phyloP scores from a whole-genome alignment of 2,888 invertebrate genomes.

The Himalopsyche anomala region DNA sequence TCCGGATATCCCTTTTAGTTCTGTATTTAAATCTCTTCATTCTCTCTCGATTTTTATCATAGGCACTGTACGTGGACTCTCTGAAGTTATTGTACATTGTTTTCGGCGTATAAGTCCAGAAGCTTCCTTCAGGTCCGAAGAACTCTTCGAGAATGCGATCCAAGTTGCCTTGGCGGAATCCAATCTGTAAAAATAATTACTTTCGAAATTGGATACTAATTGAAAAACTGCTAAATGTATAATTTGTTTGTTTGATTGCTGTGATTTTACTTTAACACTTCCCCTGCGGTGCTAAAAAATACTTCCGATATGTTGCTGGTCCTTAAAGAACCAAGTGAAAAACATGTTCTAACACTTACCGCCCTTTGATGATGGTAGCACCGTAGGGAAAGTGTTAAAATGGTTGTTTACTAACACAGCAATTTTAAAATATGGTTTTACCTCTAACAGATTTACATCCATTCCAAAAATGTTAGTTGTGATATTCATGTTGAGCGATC shows the following conservation, averaged over 20 bases:
- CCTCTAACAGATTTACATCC: slow-evolving; percentile 85
- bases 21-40: too few species aligned
- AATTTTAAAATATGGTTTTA: slow-evolving; percentile 67
- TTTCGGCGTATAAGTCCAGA: not conserved
- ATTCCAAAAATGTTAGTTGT: slow-evolving; percentile 88
- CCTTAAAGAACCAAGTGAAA: too few species aligned
- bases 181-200: not conserved
- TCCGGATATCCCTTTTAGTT: too few species aligned
- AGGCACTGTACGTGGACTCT: not conserved
- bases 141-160: not conserved
- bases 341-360: too few species aligned
- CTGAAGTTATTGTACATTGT: not conserved
- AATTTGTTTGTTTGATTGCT: too few species aligned
- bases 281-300: too few species aligned
- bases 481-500: slow-evolving; percentile 83
- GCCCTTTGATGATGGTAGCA: too few species aligned
- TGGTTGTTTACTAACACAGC: not conserved
- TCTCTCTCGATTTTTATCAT: not conserved
- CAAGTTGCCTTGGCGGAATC: not conserved
- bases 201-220: too few species aligned
- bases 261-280: too few species aligned
- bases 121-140: not conserved
- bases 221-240: too few species aligned
- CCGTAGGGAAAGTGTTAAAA: too few species aligned
- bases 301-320: too few species aligned